Percentiles rank a stretch among this genome's conserved stretches.
Conservation (phyloP, 1,140 invertebrate species). For the Euborellia annulipes region DNA sequence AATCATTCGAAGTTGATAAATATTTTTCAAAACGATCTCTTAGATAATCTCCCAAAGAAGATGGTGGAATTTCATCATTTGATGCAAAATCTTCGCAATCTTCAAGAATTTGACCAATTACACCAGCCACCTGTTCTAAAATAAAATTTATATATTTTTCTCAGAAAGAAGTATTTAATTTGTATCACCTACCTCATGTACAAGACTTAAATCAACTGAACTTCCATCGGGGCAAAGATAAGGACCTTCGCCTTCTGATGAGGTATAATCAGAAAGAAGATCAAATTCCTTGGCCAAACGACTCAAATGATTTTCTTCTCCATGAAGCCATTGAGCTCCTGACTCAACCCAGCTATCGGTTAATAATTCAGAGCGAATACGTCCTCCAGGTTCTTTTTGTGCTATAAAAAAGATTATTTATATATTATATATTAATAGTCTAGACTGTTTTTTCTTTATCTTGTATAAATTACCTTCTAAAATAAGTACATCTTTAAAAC, state of each 20-base stretch:
- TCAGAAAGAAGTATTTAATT: too few species aligned
- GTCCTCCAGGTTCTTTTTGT: slow-evolving; percentile 38
- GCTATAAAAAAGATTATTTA: slow-evolving; percentile 31
- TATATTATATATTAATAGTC: too few species aligned
- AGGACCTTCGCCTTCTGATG: slow-evolving; percentile 31
- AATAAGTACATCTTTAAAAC: slow-evolving; percentile 35
- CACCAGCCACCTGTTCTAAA: slow-evolving; percentile 18
- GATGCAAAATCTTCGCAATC: slow-evolving; percentile 32
- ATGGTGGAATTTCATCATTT: slow-evolving; percentile 20
- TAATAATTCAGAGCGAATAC: slow-evolving; percentile 34
- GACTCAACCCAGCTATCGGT: slow-evolving; percentile 35
- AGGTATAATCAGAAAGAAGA: slow-evolving; percentile 28
- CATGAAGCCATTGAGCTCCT: slow-evolving; percentile 64
- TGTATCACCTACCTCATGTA: slow-evolving; percentile 26
- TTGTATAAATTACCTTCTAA: slow-evolving; percentile 36
- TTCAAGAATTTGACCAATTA: slow-evolving; percentile 31
- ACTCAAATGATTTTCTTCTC: slow-evolving; percentile 39
- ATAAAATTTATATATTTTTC: too few species aligned
- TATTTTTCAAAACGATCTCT: slow-evolving; percentile 30
- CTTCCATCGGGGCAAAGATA: slow-evolving; percentile 35
- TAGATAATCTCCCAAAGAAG: slow-evolving; percentile 30
- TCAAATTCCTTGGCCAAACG: slow-evolving; percentile 27
- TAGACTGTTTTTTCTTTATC: too few species aligned
- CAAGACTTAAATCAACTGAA: slow-evolving; percentile 26
- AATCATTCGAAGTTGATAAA: slow-evolving; percentile 22